Conservation (phyloP, 92 coral and sea anemone genomes). For the Anthopleura xanthogrammica region DNA sequence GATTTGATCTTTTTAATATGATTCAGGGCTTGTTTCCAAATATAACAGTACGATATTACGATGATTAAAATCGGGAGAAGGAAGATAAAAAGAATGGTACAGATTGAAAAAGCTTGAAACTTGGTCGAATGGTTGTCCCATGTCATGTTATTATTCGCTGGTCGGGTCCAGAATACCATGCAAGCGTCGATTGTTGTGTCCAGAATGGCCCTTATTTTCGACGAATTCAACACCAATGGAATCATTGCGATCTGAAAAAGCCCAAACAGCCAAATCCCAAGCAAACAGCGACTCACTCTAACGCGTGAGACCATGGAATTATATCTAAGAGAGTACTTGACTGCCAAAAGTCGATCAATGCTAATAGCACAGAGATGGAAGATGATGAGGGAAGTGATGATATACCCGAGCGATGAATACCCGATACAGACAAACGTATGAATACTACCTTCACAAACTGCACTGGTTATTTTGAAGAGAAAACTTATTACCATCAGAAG, state of each 20-base stretch:
- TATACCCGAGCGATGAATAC: neutral
- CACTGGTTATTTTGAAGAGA: neutral
- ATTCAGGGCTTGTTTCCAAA: slow-evolving; percentile 12
- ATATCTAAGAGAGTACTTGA: slow-evolving; percentile 15
- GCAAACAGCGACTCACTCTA: neutral
- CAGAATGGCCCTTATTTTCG: neutral
- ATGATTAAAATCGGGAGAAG: slow-evolving; percentile 1
- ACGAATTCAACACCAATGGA: neutral
- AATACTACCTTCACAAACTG: neutral
- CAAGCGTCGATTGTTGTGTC: neutral
- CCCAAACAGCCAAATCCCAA: slow-evolving; percentile 7
- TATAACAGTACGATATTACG: slow-evolving; percentile 3
- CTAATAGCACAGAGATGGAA: slow-evolving; percentile 24
- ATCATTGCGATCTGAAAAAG: neutral
- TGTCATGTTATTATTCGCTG: neutral
- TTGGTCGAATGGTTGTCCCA: neutral
- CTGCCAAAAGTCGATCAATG: slow-evolving; percentile 21
- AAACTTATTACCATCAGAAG: slow-evolving; percentile 17
- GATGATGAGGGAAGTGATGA: neutral
- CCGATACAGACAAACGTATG: neutral
- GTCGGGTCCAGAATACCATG: neutral
- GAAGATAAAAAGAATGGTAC: neutral
- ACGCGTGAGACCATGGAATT: neutral
- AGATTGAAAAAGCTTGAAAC: neutral
- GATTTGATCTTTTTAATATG: slow-evolving; percentile 5